phyloP scores from a whole-genome alignment of 2,797 vertebrate species.

The Acipenser oxyrinchus region DNA sequence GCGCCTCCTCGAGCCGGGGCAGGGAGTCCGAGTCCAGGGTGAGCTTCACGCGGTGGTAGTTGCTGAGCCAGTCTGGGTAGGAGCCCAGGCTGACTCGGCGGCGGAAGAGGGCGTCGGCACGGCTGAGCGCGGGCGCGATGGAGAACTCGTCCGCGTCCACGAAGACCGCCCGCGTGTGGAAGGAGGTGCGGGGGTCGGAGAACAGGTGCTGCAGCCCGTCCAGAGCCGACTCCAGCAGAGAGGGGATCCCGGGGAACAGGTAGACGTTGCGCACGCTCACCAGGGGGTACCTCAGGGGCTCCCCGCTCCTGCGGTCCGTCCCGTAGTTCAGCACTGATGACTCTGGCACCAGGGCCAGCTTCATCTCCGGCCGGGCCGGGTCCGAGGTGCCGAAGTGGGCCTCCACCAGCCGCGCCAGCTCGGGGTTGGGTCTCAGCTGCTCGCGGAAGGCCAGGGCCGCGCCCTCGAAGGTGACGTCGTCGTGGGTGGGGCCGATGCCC shows the following conservation, averaged over 20 bases:
- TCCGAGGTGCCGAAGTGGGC: constrained; percentile 58
- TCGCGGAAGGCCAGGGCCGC: constrained; percentile 82
- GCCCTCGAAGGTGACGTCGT: constrained; percentile 87
- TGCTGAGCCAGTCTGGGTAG: constrained; percentile 87
- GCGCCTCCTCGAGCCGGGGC: constrained; percentile 61
- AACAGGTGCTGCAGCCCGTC: constrained; percentile 75
- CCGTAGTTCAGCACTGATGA: constrained; percentile 84
- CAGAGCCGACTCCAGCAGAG: constrained; percentile 72
- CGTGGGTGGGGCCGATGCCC: constrained; percentile 89
- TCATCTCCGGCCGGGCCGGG: constrained; percentile 61
- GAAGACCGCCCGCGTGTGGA: constrained; percentile 70
- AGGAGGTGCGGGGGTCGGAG: constrained; percentile 58
- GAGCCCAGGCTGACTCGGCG: constrained; percentile 71
- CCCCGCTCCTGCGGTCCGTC: constrained; percentile 58
- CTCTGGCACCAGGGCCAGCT: constrained; percentile 71
- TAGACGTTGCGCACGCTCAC: constrained; percentile 88
- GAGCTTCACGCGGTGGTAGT: constrained; percentile 84
- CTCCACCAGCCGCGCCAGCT: constrained; percentile 62
- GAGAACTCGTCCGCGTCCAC: constrained; percentile 68
- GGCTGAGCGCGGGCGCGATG: constrained; percentile 58
- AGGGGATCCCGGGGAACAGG: constrained; percentile 84
- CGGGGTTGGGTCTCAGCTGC: constrained; percentile 61
- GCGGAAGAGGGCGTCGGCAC: constrained; percentile 61
- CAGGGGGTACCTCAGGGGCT: constrained; percentile 67
- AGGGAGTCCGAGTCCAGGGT: constrained; percentile 77